These are phyloP conservation scores for Coracias cyanogaster DNA, from an alignment of 2,797 vertebrate species.

Conservation along the genomic window DNA sequence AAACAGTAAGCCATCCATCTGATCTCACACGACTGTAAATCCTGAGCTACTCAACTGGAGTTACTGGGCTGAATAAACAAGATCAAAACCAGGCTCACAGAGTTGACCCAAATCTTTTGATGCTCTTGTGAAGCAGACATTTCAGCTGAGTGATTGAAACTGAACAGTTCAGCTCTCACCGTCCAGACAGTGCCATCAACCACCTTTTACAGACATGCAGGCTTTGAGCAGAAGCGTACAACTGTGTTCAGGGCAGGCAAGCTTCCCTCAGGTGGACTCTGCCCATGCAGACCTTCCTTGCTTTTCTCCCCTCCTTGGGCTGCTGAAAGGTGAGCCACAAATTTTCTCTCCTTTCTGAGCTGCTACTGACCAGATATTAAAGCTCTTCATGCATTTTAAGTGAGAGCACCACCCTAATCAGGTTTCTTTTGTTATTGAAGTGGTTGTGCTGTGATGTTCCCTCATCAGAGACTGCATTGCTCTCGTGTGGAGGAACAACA, in stretches of 20 bases:
- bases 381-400: neutral
- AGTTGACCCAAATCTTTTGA: neutral
- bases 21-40: neutral
- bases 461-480: neutral
- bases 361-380: neutral
- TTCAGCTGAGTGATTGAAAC: neutral
- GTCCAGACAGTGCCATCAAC: neutral
- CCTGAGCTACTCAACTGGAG: neutral
- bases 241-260: neutral
- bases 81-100: neutral
- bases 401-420: neutral
- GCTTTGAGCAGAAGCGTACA: neutral
- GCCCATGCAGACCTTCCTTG: rapidly evolving
- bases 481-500: neutral
- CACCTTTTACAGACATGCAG: neutral
- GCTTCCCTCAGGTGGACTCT: neutral
- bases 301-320: neutral
- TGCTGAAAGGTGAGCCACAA: neutral
- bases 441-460: neutral
- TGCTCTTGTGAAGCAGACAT: neutral
- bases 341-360: neutral
- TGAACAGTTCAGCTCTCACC: neutral
- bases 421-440: neutral
- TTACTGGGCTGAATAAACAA: neutral
- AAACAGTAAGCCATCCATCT: neutral